phyloP scores from a whole-genome alignment of 2,888 invertebrate genomes.

The Ophion ellenae region DNA sequence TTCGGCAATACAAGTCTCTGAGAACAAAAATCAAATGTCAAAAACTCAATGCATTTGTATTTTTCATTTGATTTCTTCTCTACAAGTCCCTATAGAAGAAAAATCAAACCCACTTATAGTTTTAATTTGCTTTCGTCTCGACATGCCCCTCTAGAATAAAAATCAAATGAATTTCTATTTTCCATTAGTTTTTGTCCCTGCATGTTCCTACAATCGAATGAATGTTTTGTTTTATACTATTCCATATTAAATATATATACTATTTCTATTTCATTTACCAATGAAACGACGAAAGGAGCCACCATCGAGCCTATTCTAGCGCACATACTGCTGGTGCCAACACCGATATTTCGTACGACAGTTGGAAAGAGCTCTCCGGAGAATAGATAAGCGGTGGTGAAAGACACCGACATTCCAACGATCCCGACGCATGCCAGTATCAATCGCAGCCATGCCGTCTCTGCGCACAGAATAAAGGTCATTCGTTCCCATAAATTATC shows the following conservation, averaged over 20 bases:
- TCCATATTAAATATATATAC: neutral
- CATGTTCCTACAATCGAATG: too few relatives aligned
- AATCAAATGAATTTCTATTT: too few relatives aligned
- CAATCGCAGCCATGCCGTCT: conserved; percentile 86
- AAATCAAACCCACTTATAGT: too few relatives aligned
- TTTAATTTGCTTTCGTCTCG: too few relatives aligned
- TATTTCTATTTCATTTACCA: conserved; percentile 81
- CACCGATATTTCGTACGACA: conserved; percentile 93
- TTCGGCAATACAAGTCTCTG: too few relatives aligned
- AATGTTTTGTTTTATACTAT: neutral
- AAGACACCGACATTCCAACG: conserved; percentile 92
- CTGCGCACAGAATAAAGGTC: conserved; percentile 67
- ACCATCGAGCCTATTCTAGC: conserved; percentile 94
- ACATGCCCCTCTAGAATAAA: too few relatives aligned
- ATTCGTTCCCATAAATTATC: neutral
- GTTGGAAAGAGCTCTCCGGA: conserved; percentile 96
- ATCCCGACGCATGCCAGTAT: conserved; percentile 90
- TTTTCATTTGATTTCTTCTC: too few relatives aligned
- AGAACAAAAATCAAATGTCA: too few relatives aligned
- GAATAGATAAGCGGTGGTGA: conserved; percentile 94
- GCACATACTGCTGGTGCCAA: conserved; percentile 93
- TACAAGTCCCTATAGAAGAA: too few relatives aligned
- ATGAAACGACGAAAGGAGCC: conserved; percentile 92
- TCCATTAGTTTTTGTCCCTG: too few relatives aligned
- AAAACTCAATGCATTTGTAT: too few relatives aligned